A percentile compares a stretch with the other conserved stretches of the same genome.
phyloP scores from a whole-genome alignment of 2,113 vertebrate species.

The Tyrannus savana region DNA sequence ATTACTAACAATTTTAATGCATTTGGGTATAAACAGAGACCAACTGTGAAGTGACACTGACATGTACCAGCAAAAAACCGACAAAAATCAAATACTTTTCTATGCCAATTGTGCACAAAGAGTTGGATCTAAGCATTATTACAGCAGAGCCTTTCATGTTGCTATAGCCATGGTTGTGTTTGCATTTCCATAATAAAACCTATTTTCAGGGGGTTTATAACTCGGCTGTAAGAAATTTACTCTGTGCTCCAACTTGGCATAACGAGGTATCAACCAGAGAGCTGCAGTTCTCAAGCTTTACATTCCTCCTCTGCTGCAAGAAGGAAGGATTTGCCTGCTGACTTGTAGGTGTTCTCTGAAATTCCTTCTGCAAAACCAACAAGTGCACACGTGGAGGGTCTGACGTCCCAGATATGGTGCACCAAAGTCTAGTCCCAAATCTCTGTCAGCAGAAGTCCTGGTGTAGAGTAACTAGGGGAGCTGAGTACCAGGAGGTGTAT shows the following conservation, averaged over 20 bases:
- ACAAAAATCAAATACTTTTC: slow-evolving; percentile 60
- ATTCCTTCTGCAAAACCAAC: neutral
- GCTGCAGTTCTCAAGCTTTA: neutral
- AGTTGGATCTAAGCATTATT: slow-evolving; percentile 63
- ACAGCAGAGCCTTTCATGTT: slow-evolving; percentile 71
- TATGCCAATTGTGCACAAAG: slow-evolving; percentile 70
- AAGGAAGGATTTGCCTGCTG: neutral
- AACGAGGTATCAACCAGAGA: slow-evolving; percentile 39
- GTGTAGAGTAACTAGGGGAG: neutral
- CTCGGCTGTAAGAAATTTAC: slow-evolving; percentile 56
- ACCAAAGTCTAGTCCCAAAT: neutral
- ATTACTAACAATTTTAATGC: slow-evolving; percentile 66
- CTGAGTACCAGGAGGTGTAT: neutral
- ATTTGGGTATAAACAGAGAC: slow-evolving; percentile 50
- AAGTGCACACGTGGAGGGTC: accelerated
- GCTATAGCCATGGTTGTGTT: slow-evolving; percentile 48
- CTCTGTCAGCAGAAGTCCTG: neutral
- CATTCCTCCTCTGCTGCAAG: neutral
- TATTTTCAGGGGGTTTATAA: slow-evolving; percentile 75
- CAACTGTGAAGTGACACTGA: slow-evolving; percentile 65
- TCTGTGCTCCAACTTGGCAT: slow-evolving; percentile 59
- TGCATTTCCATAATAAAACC: slow-evolving; percentile 72
- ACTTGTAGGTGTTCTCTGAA: neutral
- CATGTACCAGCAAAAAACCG: slow-evolving; percentile 7
- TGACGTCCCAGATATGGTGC: neutral